Percentiles rank a stretch among this genome's conserved stretches.
Evolutionary conservation across 2,797 vertebrate genomes (phyloP).

Genomic region (Malacoctenus gilli): DNA sequence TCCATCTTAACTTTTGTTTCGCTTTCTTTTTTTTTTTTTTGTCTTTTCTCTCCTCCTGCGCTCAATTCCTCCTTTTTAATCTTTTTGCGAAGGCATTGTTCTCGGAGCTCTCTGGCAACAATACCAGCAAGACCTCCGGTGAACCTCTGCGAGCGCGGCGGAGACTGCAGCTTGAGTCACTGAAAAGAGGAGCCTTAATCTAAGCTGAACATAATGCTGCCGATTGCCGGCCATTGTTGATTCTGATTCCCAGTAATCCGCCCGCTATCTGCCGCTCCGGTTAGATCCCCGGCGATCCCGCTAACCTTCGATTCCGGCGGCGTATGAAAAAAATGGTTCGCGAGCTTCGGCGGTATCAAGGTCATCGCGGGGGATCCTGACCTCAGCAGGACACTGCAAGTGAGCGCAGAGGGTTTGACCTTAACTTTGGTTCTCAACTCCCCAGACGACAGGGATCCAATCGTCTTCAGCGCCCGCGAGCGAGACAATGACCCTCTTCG

Average conservation of each 20-base stretch:
- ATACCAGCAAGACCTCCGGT: slow-evolving; percentile 33
- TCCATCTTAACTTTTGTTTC: slow-evolving; percentile 39
- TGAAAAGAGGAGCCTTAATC: slow-evolving; percentile 42
- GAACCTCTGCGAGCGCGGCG: slow-evolving; percentile 28
- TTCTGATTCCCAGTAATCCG: slow-evolving; percentile 43
- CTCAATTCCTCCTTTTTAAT: slow-evolving; percentile 38
- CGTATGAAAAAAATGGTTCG: too few species aligned
- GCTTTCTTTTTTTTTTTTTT: slow-evolving; percentile 16
- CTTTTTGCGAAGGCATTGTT: slow-evolving; percentile 37
- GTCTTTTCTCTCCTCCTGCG: too few species aligned
- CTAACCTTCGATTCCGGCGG: slow-evolving; percentile 35
- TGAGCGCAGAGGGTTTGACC: background rate
- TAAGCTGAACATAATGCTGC: slow-evolving; percentile 44
- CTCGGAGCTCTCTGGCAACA: slow-evolving; percentile 47
- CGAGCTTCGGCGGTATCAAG: too few species aligned
- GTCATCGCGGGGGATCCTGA: too few species aligned
- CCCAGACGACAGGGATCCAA: background rate
- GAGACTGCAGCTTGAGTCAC: slow-evolving; percentile 43
- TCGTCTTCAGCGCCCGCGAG: background rate
- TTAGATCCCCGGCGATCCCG: slow-evolving; percentile 30
- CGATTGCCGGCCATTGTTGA: slow-evolving; percentile 15
- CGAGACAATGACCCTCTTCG: background rate
- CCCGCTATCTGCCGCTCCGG: slow-evolving; percentile 28
- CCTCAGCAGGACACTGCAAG: too few species aligned
- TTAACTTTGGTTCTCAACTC: slow-evolving; percentile 2